Base-by-base conservation (phyloP, 2,113 vertebrate genomes). In the Urocynchramus pylzowi region DNA sequence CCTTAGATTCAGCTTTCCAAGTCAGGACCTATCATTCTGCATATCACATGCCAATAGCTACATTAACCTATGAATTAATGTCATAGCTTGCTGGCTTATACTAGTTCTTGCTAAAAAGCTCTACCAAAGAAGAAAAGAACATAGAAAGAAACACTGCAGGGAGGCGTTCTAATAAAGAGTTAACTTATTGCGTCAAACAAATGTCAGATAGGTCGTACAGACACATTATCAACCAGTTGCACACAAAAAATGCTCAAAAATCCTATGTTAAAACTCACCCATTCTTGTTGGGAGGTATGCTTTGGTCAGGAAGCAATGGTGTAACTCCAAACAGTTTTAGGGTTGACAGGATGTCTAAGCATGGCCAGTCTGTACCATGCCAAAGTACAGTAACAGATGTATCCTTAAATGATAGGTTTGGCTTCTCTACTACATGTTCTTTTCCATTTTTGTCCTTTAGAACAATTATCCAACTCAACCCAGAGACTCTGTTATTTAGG, bases 401-500 rank as follows among this genome's bases (percentile, higher is more conserved):
- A 33, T 99, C 97, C 4, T 97, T 98, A 95, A 98, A 96, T 31
- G 81, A 98, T 59, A 98, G 53, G 2, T 95, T 94, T 71, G 89
- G 95, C 44, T 98, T 98, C 74, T 98, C 96, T 45, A 98, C 82
- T 68, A 97, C 59, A 33, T 86, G 75, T 80, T 98, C 96, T 39
- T 79, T 96, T 37, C 98, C 98, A 60, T 78, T 97, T 61, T 74
- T 97, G 64, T 98, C 98, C 50, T 90, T 97, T 65, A 99, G 81
- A 24, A 98, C 97, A 94, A 99, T 97, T 88, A 98, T 96, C 99
- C 99, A 99, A 22, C 81, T 93, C 78, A 98, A 92, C 42, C 95
- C 97, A 68, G 83, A 98, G 19, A 82, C 63, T 95, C 98, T 98
- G 89, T 95, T 47, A 92, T 90, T 94, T 69, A 50, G 50, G 44